Base-by-base conservation (phyloP, 2,113 vertebrate species). In the Condylura cristata region DNA sequence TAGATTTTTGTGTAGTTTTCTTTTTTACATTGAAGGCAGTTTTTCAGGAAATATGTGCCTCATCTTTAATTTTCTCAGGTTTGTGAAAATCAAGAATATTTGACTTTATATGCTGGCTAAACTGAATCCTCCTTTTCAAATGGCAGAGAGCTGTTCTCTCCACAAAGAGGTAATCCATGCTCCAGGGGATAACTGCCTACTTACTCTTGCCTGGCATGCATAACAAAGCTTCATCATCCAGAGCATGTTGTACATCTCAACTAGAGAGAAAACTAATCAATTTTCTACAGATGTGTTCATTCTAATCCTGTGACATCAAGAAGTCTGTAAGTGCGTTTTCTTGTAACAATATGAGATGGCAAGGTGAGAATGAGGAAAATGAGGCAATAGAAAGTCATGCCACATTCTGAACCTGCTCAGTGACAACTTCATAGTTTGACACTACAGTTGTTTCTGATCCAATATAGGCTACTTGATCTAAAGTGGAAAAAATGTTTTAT, bases 251-350 rank as follows among this genome's bases (percentile, higher is more conserved):
- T 84, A 94, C 75, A 93, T 93, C 63, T 91, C 70, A 71, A 93
- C 56, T 58, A 92, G 90, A 94, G 86, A 89, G 61, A 76, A 94
- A 93, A 61, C 37, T 41, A 94, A 96, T 90, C 82, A 68, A 28
- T 93, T 95, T 83, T 96, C 83, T 60, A 76, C 81, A 94, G 91
- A 94, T 91, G 68, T 68, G 37, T 96, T 94, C 80, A 86, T 86
- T 94, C 86, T 94, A 91, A 97, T 96, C 94, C 84, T 86, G 79
- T 87, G 80, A 85, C 70, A 91, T 65, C n/a, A 66, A 70, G 56
- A 79, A 91, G 41, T 72, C 91, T 95, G 53, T 81, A 80, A 84
- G 84, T 90, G 83, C 65, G 94, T 96, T 95, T 94, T 96, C 65
- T 63, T 91, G 32, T 83, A 93, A 75, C 37, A 80, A 34, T 82